Percentiles rank a stretch among this genome's conserved stretches.
Conservation (phyloP, 1,140 invertebrate genomes). For the Pseudachorutes palmiensis region DNA sequence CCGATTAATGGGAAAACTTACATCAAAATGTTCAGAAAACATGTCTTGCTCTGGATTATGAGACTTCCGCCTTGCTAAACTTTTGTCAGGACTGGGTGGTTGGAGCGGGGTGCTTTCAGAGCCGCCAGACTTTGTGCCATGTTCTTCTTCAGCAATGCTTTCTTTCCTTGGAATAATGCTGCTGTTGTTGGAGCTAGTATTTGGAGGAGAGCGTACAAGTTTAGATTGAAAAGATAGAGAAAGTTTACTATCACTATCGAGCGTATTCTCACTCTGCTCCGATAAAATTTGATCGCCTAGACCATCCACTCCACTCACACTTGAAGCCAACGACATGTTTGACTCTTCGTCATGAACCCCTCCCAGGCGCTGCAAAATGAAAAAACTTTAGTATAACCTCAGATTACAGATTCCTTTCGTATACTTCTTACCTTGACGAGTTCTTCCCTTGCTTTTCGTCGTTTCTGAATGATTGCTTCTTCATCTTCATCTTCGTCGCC, state of each 20-base stretch:
- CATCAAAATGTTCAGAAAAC: slow-evolving; percentile 71
- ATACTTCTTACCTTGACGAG: slow-evolving; percentile 61
- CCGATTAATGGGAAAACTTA: slow-evolving; percentile 49
- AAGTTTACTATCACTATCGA: slow-evolving; percentile 42
- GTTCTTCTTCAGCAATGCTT: slow-evolving; percentile 8
- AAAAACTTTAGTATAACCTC: slow-evolving; percentile 6
- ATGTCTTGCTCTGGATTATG: slow-evolving; percentile 81
- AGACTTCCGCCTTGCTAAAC: slow-evolving; percentile 45
- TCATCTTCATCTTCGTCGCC: slow-evolving; percentile 89
- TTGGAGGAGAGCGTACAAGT: slow-evolving; percentile 41
- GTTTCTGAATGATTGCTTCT: slow-evolving; percentile 82
- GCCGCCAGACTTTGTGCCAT: too few species aligned
- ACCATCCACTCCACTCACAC: slow-evolving; percentile 41
- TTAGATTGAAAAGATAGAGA: slow-evolving; percentile 36
- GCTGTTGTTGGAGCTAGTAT: slow-evolving; percentile 39
- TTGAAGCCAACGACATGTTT: slow-evolving; percentile 46
- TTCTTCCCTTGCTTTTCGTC: slow-evolving; percentile 80
- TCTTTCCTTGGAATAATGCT: slow-evolving; percentile 37
- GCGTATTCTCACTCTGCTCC: slow-evolving; percentile 44
- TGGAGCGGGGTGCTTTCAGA: not conserved
- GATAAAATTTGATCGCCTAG: slow-evolving; percentile 33
- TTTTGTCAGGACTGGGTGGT: not conserved
- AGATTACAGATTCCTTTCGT: not conserved
- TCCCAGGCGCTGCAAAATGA: slow-evolving; percentile 48
- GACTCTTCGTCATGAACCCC: slow-evolving; percentile 53